A percentile compares a stretch with the other conserved stretches of the same genome.
These are phyloP conservation scores for Acromyrmex heyeri DNA, from an alignment of 1,140 invertebrate species.

Conservation along the genomic window DNA sequence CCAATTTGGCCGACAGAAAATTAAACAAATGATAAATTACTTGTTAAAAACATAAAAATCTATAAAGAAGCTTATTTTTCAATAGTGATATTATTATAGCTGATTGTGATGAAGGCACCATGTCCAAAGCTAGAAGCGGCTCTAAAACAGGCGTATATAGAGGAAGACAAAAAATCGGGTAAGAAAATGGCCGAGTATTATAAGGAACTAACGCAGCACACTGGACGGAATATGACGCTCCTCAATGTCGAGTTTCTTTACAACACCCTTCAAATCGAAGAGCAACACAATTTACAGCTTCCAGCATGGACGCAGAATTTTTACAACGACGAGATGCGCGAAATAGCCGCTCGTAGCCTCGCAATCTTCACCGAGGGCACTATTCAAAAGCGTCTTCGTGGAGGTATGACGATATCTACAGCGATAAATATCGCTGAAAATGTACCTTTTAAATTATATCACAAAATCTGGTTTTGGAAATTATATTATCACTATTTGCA, in stretches of 20 bases:
- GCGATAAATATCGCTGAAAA: neutral
- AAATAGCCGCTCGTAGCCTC: slow-evolving; percentile 90
- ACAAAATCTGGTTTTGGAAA: neutral
- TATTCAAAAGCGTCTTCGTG: slow-evolving; percentile 91
- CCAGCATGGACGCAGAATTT: slow-evolving; percentile 91
- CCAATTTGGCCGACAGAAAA: no score
- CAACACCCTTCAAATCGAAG: slow-evolving; percentile 91
- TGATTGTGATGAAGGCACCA: slow-evolving; percentile 88
- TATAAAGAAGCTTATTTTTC: no score
- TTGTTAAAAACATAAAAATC: neutral
- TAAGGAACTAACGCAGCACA: slow-evolving; percentile 88
- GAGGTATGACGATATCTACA: slow-evolving; percentile 86
- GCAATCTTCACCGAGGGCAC: slow-evolving; percentile 90
- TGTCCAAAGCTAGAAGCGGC: slow-evolving; percentile 89
- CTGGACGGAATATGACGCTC: slow-evolving; percentile 90
- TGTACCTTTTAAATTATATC: slow-evolving; percentile 1
- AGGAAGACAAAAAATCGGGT: slow-evolving; percentile 72
- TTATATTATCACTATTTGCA: slow-evolving; percentile 57
- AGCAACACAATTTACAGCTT: slow-evolving; percentile 88
- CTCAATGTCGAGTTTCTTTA: slow-evolving; percentile 91
- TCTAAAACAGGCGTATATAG: slow-evolving; percentile 86
- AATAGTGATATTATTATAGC: slow-evolving; percentile 80
- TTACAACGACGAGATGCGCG: slow-evolving; percentile 90
- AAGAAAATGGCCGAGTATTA: slow-evolving; percentile 85
- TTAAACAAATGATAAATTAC: neutral